Percentiles rank a stretch among this genome's conserved stretches.
These are phyloP conservation scores for Epicampocera succincta DNA, from an alignment of 2,888 invertebrate genomes.

Conservation along the genomic window DNA sequence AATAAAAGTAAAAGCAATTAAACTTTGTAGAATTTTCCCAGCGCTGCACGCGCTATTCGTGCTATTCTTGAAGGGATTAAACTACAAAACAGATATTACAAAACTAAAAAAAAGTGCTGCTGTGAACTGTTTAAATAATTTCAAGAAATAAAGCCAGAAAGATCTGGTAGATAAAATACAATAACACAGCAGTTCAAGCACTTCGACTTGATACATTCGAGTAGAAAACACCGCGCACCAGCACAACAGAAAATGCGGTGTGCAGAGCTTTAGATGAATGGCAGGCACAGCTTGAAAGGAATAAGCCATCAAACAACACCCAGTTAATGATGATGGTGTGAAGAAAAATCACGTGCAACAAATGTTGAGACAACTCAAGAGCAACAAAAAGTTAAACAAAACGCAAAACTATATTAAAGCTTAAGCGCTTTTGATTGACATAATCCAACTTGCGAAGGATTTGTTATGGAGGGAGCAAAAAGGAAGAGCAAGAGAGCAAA, in stretches of 20 bases:
- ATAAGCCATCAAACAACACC: slow-evolving; percentile 49
- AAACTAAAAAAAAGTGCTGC: slow-evolving; percentile 28
- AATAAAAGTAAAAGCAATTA: slow-evolving; percentile 21
- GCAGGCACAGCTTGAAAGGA: slow-evolving; percentile 24
- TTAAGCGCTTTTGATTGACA: slow-evolving; percentile 73
- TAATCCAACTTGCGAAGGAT: slow-evolving; percentile 70
- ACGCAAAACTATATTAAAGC: slow-evolving; percentile 29
- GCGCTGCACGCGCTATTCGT: slow-evolving; percentile 62
- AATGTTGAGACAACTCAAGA: slow-evolving; percentile 37
- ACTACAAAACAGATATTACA: slow-evolving; percentile 55
- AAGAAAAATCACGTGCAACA: slow-evolving; percentile 64
- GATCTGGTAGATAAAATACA: slow-evolving; percentile 33
- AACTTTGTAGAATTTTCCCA: slow-evolving; percentile 55
- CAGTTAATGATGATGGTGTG: slow-evolving; percentile 35
- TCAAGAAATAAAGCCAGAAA: slow-evolving; percentile 6
- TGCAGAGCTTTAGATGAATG: slow-evolving; percentile 36
- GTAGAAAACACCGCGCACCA: background rate
- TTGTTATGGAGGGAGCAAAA: slow-evolving; percentile 42
- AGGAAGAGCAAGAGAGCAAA: slow-evolving; percentile 1
- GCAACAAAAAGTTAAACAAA: slow-evolving; percentile 6
- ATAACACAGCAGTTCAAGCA: slow-evolving; percentile 43
- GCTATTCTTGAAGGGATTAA: slow-evolving; percentile 69
- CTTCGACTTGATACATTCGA: slow-evolving; percentile 58
- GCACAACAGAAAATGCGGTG: background rate
- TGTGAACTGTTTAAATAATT: slow-evolving; percentile 14